Conservation (phyloP, 2,888 invertebrate species). For the Mongoloraphidia duomilia region DNA sequence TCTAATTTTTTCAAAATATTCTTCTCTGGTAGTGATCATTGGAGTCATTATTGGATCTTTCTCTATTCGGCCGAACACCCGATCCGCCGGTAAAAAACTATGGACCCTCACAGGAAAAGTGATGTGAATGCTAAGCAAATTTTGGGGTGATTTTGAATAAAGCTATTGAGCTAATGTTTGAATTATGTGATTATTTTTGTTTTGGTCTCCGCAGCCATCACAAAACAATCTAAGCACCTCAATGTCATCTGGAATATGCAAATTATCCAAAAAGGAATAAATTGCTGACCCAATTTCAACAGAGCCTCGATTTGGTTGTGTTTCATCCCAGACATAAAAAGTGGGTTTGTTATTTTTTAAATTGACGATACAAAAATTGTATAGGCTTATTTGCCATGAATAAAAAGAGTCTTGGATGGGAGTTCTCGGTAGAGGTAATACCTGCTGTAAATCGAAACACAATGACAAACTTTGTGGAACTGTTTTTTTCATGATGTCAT, state of each 20-base stretch:
- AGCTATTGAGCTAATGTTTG: conserved; percentile 9
- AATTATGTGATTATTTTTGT: conserved; percentile 12
- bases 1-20: too few species aligned
- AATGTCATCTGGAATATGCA: conserved; percentile 8
- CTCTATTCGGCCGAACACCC: conserved; percentile 5
- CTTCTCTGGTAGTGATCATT: background rate
- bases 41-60: background rate
- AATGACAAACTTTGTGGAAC: too few species aligned
- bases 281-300: too few species aligned
- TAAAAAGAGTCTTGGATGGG: conserved; percentile 8
- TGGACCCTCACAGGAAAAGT: conserved; percentile 5
- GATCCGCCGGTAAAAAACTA: conserved; percentile 6
- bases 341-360: conserved; percentile 12
- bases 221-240: conserved; percentile 13
- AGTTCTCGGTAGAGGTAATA: too few species aligned
- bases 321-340: conserved; percentile 15
- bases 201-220: conserved; percentile 17
- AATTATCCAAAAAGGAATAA: too few species aligned
- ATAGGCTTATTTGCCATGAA: conserved; percentile 7
- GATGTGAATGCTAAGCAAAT: background rate
- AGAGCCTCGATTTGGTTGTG: conserved; percentile 4
- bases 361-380: conserved; percentile 13
- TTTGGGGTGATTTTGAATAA: too few species aligned
- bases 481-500: too few species aligned
- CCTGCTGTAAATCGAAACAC: too few species aligned